Percentiles rank a stretch among this genome's conserved stretches.
These are phyloP conservation scores for Lasius fuliginosus DNA, from an alignment of 2,888 invertebrate species.

Conservation along the genomic window DNA sequence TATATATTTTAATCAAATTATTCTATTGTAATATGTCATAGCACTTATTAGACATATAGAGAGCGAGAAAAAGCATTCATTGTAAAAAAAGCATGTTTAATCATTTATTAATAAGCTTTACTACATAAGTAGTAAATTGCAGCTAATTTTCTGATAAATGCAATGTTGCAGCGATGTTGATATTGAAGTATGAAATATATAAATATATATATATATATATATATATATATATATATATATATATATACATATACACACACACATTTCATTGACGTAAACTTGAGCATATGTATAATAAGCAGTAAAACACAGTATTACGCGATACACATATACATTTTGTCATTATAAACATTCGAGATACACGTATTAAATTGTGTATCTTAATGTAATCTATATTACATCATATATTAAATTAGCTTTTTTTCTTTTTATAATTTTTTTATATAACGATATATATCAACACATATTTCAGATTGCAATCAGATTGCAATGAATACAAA, in stretches of 20 bases:
- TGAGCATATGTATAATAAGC: no score
- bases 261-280: no score
- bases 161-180: constrained; percentile 65
- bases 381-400: constrained; percentile 15
- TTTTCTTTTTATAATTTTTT: background rate
- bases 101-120: constrained; percentile 49
- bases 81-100: background rate
- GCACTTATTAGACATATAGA: background rate
- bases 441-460: constrained; percentile 13
- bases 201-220: constrained; percentile 7
- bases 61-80: constrained; percentile 20
- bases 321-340: constrained; percentile 7
- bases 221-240: no score
- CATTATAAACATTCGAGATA: constrained; percentile 10
- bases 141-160: constrained; percentile 67
- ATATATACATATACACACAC: no score
- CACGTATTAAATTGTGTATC: background rate
- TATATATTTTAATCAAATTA: constrained; percentile 5
- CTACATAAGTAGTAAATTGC: background rate
- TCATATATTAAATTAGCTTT: background rate
- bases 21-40: constrained; percentile 22
- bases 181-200: constrained; percentile 1
- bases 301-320: constrained; percentile 21
- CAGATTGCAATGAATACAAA: background rate
- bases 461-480: background rate